Conservation (phyloP, 2,113 vertebrate genomes). For the Chitala chitala region DNA sequence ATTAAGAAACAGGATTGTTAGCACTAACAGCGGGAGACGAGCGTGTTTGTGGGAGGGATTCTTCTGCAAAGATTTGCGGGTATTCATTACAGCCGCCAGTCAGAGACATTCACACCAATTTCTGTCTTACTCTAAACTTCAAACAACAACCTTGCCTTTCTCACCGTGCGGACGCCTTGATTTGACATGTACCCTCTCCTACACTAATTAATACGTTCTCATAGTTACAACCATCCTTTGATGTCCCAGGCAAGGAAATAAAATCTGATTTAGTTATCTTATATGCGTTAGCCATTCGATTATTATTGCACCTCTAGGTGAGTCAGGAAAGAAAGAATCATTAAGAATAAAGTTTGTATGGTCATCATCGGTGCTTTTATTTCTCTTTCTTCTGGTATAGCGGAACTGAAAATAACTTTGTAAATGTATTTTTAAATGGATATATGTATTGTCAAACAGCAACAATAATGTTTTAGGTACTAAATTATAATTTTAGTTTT, state of each 20-base stretch:
- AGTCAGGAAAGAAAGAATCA: constrained; percentile 5
- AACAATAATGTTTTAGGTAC: too few relatives aligned
- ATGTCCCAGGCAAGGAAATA: constrained; percentile 59
- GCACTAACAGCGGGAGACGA: constrained; percentile 69
- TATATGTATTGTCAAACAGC: too few relatives aligned
- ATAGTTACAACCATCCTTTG: constrained; percentile 77
- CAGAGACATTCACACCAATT: constrained; percentile 89
- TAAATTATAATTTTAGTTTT: too few relatives aligned
- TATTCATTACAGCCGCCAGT: constrained; percentile 91
- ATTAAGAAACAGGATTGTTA: constrained; percentile 86
- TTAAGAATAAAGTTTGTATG: too few relatives aligned
- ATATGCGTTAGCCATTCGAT: constrained; percentile 73
- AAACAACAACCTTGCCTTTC: constrained; percentile 71
- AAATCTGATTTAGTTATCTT: constrained; percentile 74
- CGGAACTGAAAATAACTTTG: too few relatives aligned
- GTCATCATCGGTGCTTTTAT: too few relatives aligned
- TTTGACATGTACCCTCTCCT: background rate
- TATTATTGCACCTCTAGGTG: background rate
- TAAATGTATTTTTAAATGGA: too few relatives aligned
- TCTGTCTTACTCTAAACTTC: constrained; percentile 78
- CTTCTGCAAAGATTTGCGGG: constrained; percentile 72
- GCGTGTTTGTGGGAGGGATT: constrained; percentile 66
- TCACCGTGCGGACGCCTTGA: background rate
- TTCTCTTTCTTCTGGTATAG: too few relatives aligned
- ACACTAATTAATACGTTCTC: constrained; percentile 76